Evolutionary conservation across 2,797 vertebrate genomes (phyloP).

Genomic region (Notoglanidium macrostoma): DNA sequence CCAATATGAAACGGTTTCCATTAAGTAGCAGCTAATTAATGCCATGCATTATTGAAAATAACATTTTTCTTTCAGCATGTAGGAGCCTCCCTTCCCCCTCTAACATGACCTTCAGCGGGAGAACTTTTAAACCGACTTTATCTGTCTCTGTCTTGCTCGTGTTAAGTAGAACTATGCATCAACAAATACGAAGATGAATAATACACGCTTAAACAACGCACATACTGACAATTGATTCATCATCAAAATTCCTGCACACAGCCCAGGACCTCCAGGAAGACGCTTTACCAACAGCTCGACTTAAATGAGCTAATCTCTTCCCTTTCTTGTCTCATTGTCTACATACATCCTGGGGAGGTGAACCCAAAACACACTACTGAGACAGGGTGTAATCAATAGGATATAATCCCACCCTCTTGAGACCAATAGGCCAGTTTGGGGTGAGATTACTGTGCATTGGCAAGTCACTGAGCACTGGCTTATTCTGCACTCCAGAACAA

Average conservation of each 20-base stretch:
- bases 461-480: slow-evolving; percentile 76
- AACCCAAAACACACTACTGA: slow-evolving; percentile 76
- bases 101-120: slow-evolving; percentile 65
- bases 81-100: slow-evolving; percentile 60
- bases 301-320: slow-evolving; percentile 61
- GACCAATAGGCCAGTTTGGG: slow-evolving; percentile 76
- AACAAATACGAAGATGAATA: slow-evolving; percentile 28
- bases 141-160: slow-evolving; percentile 56
- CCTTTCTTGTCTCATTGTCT: slow-evolving; percentile 66
- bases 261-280: slow-evolving; percentile 54
- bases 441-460: slow-evolving; percentile 75
- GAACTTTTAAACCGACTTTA: slow-evolving; percentile 64
- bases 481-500: slow-evolving; percentile 77
- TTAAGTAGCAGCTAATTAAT: slow-evolving; percentile 75
- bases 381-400: slow-evolving; percentile 79
- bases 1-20: slow-evolving; percentile 71
- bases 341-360: slow-evolving; percentile 69
- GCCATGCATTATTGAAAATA: slow-evolving; percentile 71
- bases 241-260: slow-evolving; percentile 53
- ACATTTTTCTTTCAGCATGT: slow-evolving; percentile 70
- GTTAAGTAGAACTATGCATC: slow-evolving; percentile 33
- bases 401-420: slow-evolving; percentile 77
- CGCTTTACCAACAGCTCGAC: slow-evolving; percentile 52
- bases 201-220: slow-evolving; percentile 35
- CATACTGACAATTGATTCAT: slow-evolving; percentile 30